phyloP scores from a whole-genome alignment of 35 echinoderm and acorn worm species.

The Ophiothrix spiculata region DNA sequence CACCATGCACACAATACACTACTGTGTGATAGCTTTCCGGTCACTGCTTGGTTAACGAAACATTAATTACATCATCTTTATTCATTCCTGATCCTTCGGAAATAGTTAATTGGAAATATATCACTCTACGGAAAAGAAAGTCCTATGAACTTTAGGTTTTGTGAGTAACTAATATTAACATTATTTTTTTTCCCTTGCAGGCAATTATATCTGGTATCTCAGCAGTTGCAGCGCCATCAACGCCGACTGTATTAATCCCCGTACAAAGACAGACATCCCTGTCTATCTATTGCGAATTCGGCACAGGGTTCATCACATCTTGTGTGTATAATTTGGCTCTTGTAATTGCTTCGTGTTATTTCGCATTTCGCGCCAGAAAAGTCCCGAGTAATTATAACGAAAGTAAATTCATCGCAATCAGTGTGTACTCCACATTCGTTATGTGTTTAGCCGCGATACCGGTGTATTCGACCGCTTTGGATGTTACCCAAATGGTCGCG shows the following conservation, averaged over 20 bases:
- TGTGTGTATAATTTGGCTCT: constrained; percentile 35
- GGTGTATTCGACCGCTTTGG: constrained; percentile 8
- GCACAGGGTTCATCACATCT: background rate
- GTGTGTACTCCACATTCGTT: constrained; percentile 58
- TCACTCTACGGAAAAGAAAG: too few species aligned
- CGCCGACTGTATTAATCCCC: background rate
- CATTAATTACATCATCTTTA: too few species aligned
- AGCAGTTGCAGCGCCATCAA: background rate
- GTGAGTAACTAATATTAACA: too few species aligned
- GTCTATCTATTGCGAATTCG: constrained; percentile 7
- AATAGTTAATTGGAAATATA: too few species aligned
- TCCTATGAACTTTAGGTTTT: too few species aligned
- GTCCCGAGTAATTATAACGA: constrained; percentile 79
- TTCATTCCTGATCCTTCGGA: too few species aligned
- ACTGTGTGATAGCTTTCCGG: too few species aligned
- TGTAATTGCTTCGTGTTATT: constrained; percentile 42
- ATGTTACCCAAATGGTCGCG: constrained; percentile 9
- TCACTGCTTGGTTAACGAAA: too few species aligned
- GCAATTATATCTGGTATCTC: background rate
- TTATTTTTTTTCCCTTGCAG: background rate
- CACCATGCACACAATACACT: too few species aligned
- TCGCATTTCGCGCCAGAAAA: constrained; percentile 45
- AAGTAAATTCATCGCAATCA: constrained; percentile 60
- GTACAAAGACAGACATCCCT: background rate
- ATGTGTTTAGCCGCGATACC: constrained; percentile 51